Evolutionary conservation across 1,140 invertebrate genomes (phyloP), one percentile per base, ranked within the genome.

Genomic region (Pogonus chalceus): DNA sequence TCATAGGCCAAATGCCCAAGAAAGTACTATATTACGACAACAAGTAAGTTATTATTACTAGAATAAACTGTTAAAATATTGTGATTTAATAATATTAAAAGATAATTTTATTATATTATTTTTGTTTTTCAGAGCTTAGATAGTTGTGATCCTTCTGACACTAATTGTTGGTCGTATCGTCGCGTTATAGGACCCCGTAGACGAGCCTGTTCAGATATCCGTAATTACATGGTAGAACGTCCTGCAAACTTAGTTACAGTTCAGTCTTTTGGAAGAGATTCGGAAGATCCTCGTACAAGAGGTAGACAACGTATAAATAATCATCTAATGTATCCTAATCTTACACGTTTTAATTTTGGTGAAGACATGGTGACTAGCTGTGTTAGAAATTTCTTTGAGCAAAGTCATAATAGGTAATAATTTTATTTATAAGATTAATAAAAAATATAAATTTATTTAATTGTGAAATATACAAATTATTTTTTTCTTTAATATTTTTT

Each of bases 271-370:
- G n/a, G n/a, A n/a, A 35, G 16, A 50, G 9, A 43, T 4, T 4
- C 3, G 4, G 18, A 9, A 18, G 52, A 47, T 35, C 62, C 60
- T 2, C 56, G 64, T 37, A 66, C 63, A 7, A 58, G 69, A 26
- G 72, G 73, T 54, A 58, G 74, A 18, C 67, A 69, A 58, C 69
- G 72, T 55, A 71, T 74, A 2, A 73, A 75, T 55, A 70, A 67
- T 1, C 69, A 70, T 50, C 52, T 74, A 16, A 62, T 67, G 23
- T 53, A 53, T n/a, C n/a, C n/a, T n/a, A n/a, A n/a, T n/a, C n/a
- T n/a, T n/a, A n/a, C n/a, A n/a, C n/a, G n/a, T n/a, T n/a, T n/a
- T n/a, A n/a, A n/a, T n/a, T n/a, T n/a, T n/a, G n/a, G n/a, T n/a
- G n/a, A n/a, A n/a, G n/a, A n/a, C n/a, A n/a, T n/a, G n/a, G n/a